Conservation (phyloP, 1,140 invertebrate genomes). For the Paralvinella palmiformis region DNA sequence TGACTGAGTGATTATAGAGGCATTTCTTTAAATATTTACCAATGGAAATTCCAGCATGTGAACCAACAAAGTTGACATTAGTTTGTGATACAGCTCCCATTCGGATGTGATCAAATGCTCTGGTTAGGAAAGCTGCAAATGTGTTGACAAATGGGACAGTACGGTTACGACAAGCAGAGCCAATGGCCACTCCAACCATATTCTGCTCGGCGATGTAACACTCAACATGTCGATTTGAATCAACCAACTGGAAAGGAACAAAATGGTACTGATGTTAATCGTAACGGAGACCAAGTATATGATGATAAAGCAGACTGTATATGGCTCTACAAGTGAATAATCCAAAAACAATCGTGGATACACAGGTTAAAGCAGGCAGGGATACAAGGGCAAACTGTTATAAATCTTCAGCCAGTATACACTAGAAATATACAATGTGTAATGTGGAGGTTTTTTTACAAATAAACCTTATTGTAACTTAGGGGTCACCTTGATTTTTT, state of each 20-base stretch:
- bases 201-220: constrained; percentile 99
- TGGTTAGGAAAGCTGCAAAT: constrained; percentile 95
- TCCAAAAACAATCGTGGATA: no score
- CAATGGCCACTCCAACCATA: constrained; percentile 91
- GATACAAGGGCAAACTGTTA: no score
- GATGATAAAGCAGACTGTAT: no score
- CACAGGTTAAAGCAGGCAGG: no score
- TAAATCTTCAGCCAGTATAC: no score
- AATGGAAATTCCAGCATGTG: constrained; percentile 90
- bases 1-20: background rate
- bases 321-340: no score
- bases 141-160: constrained; percentile 90
- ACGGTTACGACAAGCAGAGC: constrained; percentile 75
- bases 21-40: constrained; percentile 45
- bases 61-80: constrained; percentile 91
- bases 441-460: no score
- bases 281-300: no score
- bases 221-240: constrained; percentile 78
- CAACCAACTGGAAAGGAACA: no score
- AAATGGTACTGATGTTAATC: no score
- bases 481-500: constrained; percentile 72
- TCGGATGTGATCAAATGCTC: constrained; percentile 92
- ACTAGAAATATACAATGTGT: no score
- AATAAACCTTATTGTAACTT: no score
- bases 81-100: constrained; percentile 99